A percentile compares a stretch with the other conserved stretches of the same genome.
These are phyloP conservation scores for Patella caerulea DNA, from an alignment of 2,888 invertebrate species.

Conservation along the genomic window DNA sequence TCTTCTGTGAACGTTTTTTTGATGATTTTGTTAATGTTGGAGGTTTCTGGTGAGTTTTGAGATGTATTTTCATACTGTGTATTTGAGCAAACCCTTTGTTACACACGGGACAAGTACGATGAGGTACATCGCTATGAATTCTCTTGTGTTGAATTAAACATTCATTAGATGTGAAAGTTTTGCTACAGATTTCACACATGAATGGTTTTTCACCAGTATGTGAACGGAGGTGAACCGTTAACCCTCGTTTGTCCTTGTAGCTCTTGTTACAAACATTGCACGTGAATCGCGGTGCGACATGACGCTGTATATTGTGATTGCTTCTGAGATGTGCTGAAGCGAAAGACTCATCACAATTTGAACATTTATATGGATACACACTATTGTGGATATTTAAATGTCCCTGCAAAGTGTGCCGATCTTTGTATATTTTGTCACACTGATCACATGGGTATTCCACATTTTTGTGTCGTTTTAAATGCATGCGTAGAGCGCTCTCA, in stretches of 20 bases:
- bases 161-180: not conserved
- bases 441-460: not conserved
- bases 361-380: not conserved
- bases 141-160: not conserved
- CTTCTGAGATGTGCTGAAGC: not conserved
- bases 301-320: not conserved
- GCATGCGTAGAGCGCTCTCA: not conserved
- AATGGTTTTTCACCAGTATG: conserved; percentile 2
- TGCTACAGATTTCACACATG: not conserved
- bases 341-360: not conserved
- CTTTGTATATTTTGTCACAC: not conserved
- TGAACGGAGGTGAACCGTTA: not conserved
- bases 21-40: too few relatives aligned
- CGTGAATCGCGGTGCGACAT: not conserved
- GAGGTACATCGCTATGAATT: not conserved
- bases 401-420: not conserved
- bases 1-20: too few relatives aligned
- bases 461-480: not conserved
- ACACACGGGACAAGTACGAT: not conserved
- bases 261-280: not conserved
- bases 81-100: not conserved
- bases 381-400: not conserved
- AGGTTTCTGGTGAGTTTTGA: not conserved
- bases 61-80: not conserved
- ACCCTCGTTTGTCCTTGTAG: not conserved